Percentiles rank a stretch among this genome's conserved stretches.
phyloP scores from a whole-genome alignment of 2,113 vertebrate species.

The Melierax canorus region DNA sequence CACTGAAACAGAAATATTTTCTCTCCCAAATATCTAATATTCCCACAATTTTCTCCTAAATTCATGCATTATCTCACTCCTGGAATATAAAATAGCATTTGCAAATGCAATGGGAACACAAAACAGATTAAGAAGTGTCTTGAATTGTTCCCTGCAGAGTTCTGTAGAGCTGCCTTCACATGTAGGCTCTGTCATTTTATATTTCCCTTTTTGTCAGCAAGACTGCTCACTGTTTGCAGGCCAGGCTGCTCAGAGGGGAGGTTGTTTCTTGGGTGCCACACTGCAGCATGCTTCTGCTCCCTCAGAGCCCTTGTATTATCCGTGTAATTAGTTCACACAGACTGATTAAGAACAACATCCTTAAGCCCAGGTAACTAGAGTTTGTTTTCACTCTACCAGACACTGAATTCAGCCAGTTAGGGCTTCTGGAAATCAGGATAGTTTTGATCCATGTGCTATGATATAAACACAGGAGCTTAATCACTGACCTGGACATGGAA shows the following conservation, averaged over 20 bases:
- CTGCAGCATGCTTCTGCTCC: neutral
- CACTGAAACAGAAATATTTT: neutral
- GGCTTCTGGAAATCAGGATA: neutral
- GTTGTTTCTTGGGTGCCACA: neutral
- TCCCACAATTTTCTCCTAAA: neutral
- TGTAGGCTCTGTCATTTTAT: neutral
- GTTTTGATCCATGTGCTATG: neutral
- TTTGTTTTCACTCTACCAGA: neutral
- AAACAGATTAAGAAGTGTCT: neutral
- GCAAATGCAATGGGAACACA: neutral
- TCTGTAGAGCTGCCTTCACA: neutral
- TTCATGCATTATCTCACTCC: neutral
- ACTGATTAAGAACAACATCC: neutral
- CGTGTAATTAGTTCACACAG: neutral
- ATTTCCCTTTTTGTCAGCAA: neutral
- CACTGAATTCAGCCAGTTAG: neutral
- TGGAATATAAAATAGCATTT: neutral
- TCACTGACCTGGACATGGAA: neutral
- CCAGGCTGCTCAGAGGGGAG: neutral
- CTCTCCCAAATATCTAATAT: neutral
- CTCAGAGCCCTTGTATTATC: neutral
- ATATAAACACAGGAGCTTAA: neutral
- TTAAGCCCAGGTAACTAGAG: neutral
- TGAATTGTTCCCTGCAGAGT: neutral
- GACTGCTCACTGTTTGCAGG: rapidly evolving